Evolutionary conservation across 2,113 vertebrate genomes (phyloP), one percentile per base, ranked within the genome.

Genomic region (Varanus salvator): DNA sequence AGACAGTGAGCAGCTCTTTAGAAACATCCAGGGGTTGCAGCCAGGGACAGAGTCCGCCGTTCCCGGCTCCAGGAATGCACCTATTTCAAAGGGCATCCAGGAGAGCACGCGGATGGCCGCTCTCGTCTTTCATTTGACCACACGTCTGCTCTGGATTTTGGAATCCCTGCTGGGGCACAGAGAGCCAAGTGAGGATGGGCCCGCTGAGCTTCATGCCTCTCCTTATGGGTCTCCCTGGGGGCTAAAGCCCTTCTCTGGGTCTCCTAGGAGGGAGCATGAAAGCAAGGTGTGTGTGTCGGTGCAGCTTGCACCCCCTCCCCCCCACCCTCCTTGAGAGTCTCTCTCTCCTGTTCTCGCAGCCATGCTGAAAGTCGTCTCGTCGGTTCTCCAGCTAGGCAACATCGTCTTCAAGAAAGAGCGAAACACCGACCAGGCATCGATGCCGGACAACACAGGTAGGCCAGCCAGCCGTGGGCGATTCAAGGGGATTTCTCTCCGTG

Each of bases 331-430:
- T 83, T 38, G 50, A 12, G 34, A 60, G 15, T n/a, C 77, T 78
- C 50, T 92, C 57, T 57, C 93, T 54, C 17, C 57, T 82, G 0
- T 82, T 54, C 21, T 86, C 90, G 3, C 97, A 99, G 99, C 98
- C 57, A 97, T 99, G 92, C 57, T 99, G 95, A 99, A 96, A 94
- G 98, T 99, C 1, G 98, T 99, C 44, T 99, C 99, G 3, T 98
- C 98, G 0, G 98, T 99, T 83, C 97, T 99, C 3, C 98, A 99
- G 84, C 97, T 99, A 29, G 99, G 99, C 3, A 99, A 99, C 86
- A 97, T 99, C 17, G 97, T 98, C 94, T 99, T 99, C 96, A 99
- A 99, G 95, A 99, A 98, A 93, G 99, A 99, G 92, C 98, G 98
- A 92, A 99, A 98, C 95, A 99, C 98, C 21, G 99, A 99, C 95